Base-by-base conservation (phyloP, 2,113 vertebrate species). In the Chamaea fasciata region DNA sequence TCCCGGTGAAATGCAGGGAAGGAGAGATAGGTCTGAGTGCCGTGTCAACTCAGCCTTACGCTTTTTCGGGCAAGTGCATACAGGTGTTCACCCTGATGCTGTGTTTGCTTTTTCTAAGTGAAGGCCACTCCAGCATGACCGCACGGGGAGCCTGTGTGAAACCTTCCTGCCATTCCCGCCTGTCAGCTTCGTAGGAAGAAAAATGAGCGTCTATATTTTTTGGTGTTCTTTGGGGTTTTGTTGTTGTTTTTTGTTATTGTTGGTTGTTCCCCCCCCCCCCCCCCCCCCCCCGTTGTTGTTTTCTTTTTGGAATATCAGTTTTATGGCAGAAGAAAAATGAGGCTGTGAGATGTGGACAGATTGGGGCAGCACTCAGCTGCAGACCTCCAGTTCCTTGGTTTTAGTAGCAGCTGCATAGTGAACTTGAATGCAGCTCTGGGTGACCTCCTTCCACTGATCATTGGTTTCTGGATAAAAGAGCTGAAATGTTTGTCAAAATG, bases 1-100 rank as follows among this genome's bases (percentile, higher is more conserved):
- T 20, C 5, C 18, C 5, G 4, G 11, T 10, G 13, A 33, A 26
- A 3, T 6, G 10, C 9, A 4, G n/a, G 42, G 9, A 3, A 5
- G 22, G 27, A 15, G 5, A 39, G 8, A 39, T 39, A 39, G 37
- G 5, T 24, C 13, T 11, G 56, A 44, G 37, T 28, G 83, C 31
- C 5, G 3, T 26, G 44, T 17, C 16, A 4, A 20, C 46, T 47
- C 35, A 11, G 30, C 28, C 9, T 7, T 15, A 1, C 22, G 20
- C 19, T 5, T 57, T 4, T 27, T 21, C 33, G 42, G 33, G 5
- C 33, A 6, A 0, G 31, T 13, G 59, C 7, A 0, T 12, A 7
- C 33, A 46, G 59, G 41, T 50, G 59, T 6, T 64, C 22, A 2
- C 13, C 3, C 10, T 11, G 46, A 3, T 33, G 30, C 6, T 30